Evolutionary conservation across 2,888 invertebrate genomes (phyloP).

Genomic region (Hirtodrosophila alboralis): DNA sequence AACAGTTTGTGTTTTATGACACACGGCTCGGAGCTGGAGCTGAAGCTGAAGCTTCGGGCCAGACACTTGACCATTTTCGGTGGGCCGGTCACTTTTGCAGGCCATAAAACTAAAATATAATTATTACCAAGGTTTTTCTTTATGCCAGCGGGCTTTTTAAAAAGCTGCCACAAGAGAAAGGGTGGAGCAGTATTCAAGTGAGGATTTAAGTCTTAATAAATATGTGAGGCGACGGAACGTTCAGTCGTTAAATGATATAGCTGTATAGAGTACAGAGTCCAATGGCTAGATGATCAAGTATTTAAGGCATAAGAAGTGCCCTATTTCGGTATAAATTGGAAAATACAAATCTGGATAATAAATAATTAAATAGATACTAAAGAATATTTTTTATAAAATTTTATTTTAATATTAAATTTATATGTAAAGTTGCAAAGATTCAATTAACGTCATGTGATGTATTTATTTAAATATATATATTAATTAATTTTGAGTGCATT

Average conservation of each 20-base stretch:
- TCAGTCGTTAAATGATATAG: conserved; percentile 57
- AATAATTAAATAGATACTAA: too few relatives aligned
- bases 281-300: neutral
- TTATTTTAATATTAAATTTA: too few relatives aligned
- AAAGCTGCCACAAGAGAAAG: conserved; percentile 9
- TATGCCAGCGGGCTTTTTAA: conserved; percentile 33
- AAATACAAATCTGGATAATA: too few relatives aligned
- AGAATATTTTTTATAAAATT: too few relatives aligned
- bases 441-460: too few relatives aligned
- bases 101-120: conserved; percentile 74
- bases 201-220: conserved; percentile 70
- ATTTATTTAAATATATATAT: too few relatives aligned
- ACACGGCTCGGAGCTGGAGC: conserved; percentile 24
- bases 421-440: too few relatives aligned
- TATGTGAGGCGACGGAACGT: conserved; percentile 49
- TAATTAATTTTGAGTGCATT: too few relatives aligned
- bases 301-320: neutral
- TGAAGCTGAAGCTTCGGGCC: conserved; percentile 15
- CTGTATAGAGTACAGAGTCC: conserved; percentile 17
- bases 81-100: conserved; percentile 75
- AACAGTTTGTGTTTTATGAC: conserved; percentile 76
- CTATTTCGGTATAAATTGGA: neutral
- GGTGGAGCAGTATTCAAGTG: conserved; percentile 31
- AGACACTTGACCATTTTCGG: conserved; percentile 56
- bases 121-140: conserved; percentile 60